Base-by-base conservation (phyloP, 1,140 invertebrate species). In the Caenorhabditis inopinata region DNA sequence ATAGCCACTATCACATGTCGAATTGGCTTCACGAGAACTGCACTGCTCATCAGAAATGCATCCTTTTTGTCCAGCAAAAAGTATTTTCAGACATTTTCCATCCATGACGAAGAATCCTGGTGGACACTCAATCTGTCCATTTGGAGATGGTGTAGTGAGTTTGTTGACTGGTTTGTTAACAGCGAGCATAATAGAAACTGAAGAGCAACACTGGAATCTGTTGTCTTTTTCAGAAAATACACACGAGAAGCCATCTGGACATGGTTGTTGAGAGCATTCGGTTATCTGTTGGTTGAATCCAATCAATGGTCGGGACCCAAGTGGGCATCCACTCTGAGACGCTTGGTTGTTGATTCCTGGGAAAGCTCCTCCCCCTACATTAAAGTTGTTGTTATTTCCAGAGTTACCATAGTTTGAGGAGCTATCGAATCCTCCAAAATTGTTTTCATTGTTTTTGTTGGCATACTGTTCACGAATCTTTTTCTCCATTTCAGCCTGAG, bases 41-140 rank as follows among this genome's bases (percentile, higher is more conserved):
- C 86, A 87, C 47, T 87, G 86, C 18, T 83, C 79, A 81, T 87
- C 85, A 49, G 78, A 80, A 27, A 84, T 84, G 49, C 86, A 87
- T 18, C 86, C 86, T 45, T 85, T 87, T 51, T 87, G 86, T 3
- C 86, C 86, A 46, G 88, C 86, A 45, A 82, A 87, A 38, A 81
- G 85, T 25, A 86, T 58, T 53, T 83, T 82, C 0, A 78, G n/a
- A 45, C 75, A 75, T 32, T 78, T 83, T 35, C 77, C 74, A 12
- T 78, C 73, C 25, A 82, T 62, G 6, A 74, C 21, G 79, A 48
- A 75, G 46, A 62, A 53, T 80, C 87, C 82, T 46, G 87, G 74
- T 74, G 88, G 86, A 18, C 86, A 87, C 23, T 86, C 80, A 12
- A 84, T 38, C 29, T 80, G 62, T 18, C 46, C 35, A 47, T 42